These are phyloP conservation scores for Monarcha castaneiventris DNA, from an alignment of 2,113 vertebrate genomes.

Conservation along the genomic window DNA sequence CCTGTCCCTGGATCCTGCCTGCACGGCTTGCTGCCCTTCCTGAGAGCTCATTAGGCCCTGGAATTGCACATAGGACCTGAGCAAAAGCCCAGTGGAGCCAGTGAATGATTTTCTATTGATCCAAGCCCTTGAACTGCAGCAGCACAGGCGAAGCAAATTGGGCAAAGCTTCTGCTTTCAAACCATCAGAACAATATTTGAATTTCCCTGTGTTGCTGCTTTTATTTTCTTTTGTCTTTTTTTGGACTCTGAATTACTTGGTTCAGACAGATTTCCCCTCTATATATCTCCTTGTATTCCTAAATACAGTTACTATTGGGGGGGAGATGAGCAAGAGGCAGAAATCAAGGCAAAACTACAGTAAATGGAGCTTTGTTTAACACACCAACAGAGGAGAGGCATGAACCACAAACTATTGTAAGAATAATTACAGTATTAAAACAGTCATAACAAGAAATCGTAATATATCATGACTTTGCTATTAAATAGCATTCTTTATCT, in stretches of 20 bases:
- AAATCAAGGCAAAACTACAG: neutral
- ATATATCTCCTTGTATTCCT: neutral
- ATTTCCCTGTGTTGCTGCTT: neutral
- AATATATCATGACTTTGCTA: neutral
- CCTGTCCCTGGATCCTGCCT: neutral
- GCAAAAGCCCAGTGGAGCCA: neutral
- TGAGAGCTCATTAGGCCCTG: slow-evolving; percentile 37
- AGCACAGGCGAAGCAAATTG: neutral
- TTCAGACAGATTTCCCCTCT: neutral
- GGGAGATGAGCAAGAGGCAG: neutral
- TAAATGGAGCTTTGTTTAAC: neutral
- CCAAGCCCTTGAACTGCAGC: neutral
- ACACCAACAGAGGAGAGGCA: neutral
- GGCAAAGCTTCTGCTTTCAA: neutral
- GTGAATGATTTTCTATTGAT: slow-evolving; percentile 38
- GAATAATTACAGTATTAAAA: slow-evolving; percentile 2
- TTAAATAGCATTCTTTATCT: neutral
- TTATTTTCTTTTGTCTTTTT: neutral
- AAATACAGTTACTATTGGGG: neutral
- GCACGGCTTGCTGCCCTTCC: neutral
- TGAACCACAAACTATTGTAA: neutral
- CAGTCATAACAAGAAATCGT: neutral
- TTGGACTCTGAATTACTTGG: neutral
- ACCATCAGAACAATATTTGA: neutral
- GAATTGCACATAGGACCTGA: neutral